Conservation (phyloP, 2,113 vertebrate species). For the Montifringilla adamsi region DNA sequence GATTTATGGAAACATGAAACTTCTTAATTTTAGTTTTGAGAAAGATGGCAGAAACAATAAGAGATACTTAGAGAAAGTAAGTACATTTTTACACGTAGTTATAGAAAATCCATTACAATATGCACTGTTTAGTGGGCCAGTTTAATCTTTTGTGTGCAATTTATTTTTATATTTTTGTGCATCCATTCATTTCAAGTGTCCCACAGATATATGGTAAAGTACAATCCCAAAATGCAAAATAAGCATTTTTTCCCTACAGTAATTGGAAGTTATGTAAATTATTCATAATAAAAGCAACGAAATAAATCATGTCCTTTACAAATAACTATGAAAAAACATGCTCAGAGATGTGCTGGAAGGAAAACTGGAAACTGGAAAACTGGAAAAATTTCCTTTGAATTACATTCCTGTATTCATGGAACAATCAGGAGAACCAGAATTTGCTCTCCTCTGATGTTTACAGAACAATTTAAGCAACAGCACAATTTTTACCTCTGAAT, state of each 20-base stretch:
- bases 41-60: background rate
- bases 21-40: background rate
- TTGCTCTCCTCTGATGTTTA: background rate
- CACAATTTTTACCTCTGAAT: background rate
- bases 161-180: background rate
- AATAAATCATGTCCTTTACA: background rate
- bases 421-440: background rate
- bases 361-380: background rate
- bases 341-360: background rate
- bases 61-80: background rate
- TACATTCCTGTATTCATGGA: background rate
- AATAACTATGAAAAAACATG: background rate
- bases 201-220: background rate
- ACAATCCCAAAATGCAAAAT: background rate
- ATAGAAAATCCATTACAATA: constrained; percentile 38
- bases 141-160: background rate
- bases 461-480: background rate
- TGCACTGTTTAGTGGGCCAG: background rate
- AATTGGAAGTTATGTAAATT: background rate
- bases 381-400: background rate
- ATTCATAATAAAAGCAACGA: constrained; percentile 21
- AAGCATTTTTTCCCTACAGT: background rate
- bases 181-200: background rate
- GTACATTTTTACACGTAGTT: background rate
- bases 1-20: background rate